Evolutionary conservation across 2,888 invertebrate species (phyloP).

Genomic region (Stratiomys singularior): DNA sequence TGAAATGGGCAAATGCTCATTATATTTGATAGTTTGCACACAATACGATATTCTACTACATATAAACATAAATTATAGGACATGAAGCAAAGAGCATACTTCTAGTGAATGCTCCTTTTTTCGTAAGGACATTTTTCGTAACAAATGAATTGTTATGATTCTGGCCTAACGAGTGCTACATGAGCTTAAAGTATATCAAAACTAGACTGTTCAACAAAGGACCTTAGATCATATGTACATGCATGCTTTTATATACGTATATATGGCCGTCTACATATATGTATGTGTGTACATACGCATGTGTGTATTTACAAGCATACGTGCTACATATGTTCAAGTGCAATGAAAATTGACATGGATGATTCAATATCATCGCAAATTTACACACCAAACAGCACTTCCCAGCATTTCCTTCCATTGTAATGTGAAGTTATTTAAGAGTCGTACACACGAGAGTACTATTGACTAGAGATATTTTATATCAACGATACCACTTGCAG

Average conservation of each 20-base stretch:
- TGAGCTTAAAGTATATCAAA: background rate
- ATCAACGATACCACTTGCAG: background rate
- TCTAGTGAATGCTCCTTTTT: background rate
- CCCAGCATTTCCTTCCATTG: constrained; percentile 14
- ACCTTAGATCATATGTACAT: no score
- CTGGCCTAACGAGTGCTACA: constrained; percentile 10
- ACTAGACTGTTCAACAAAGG: background rate
- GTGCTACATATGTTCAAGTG: constrained; percentile 33
- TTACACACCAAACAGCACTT: constrained; percentile 40
- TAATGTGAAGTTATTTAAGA: constrained; percentile 44
- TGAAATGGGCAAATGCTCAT: constrained; percentile 48
- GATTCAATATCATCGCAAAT: constrained; percentile 40
- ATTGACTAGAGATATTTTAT: constrained; percentile 28
- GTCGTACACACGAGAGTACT: constrained; percentile 39
- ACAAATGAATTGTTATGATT: constrained; percentile 17
- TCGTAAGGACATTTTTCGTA: background rate
- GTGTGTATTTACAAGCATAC: background rate
- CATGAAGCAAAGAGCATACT: background rate
- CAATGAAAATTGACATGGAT: constrained; percentile 42
- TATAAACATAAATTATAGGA: constrained; percentile 28
- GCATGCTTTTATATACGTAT: no score
- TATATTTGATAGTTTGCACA: constrained; percentile 34
- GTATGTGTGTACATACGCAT: no score
- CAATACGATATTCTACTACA: constrained; percentile 5
- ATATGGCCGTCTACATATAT: no score